Conservation (phyloP, 2,113 vertebrate genomes). For the Pitta sordida region DNA sequence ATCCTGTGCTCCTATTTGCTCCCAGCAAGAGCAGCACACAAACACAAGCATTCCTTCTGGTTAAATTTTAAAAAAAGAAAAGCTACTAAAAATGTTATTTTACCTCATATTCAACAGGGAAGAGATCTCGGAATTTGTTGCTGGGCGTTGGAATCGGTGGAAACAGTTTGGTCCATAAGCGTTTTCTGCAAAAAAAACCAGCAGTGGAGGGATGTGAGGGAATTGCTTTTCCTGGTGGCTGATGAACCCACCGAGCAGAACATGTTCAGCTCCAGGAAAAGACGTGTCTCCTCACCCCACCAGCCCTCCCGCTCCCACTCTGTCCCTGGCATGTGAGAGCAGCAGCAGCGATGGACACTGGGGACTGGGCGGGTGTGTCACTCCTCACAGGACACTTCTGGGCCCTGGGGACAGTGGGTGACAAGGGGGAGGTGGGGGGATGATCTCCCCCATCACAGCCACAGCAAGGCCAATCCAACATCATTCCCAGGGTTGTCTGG, state of each 20-base stretch:
- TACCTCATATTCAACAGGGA: constrained; percentile 50
- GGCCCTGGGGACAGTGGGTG: background rate
- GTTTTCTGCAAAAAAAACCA: constrained; percentile 38
- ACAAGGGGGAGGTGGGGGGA: background rate
- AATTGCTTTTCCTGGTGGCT: background rate
- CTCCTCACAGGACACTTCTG: background rate
- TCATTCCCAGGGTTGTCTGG: background rate
- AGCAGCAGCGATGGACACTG: no score
- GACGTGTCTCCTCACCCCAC: background rate
- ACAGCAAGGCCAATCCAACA: rapidly evolving
- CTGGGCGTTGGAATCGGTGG: constrained; percentile 67
- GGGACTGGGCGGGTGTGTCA: rapidly evolving
- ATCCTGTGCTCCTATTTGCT: background rate
- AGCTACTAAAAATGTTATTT: background rate
- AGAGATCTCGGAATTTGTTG: constrained; percentile 46
- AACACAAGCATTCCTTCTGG: background rate
- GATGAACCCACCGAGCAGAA: rapidly evolving
- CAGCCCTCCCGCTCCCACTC: background rate
- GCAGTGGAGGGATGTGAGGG: background rate
- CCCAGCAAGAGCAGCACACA: background rate
- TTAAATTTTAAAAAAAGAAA: no score
- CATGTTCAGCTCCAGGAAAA: rapidly evolving
- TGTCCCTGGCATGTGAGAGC: rapidly evolving
- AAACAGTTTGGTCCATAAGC: constrained; percentile 54
- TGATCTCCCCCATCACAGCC: background rate